A percentile compares a stretch with the other conserved stretches of the same genome.
These are phyloP conservation scores for Medauroidea extradentata DNA, from an alignment of 1,140 invertebrate genomes.

Conservation along the genomic window DNA sequence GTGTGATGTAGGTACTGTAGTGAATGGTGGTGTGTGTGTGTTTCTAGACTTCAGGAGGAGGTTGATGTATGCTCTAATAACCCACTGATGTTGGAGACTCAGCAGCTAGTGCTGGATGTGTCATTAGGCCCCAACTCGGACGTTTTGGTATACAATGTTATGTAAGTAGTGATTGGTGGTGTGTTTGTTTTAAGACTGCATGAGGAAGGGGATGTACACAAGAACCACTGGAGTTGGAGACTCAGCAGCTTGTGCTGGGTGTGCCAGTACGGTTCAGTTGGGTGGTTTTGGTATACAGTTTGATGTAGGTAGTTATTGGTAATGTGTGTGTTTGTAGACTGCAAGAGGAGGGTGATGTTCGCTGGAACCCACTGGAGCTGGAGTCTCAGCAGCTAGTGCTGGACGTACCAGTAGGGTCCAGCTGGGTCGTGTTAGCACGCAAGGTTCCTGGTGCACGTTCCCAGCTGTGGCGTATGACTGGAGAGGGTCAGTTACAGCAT, in stretches of 20 bases:
- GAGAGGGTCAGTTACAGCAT: constrained; percentile 83
- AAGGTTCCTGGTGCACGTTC: constrained; percentile 83
- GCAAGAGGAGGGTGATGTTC: too few species aligned
- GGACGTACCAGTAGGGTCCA: constrained; percentile 63
- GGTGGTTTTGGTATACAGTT: constrained; percentile 76
- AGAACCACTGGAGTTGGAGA: constrained; percentile 53
- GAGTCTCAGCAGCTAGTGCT: constrained; percentile 72
- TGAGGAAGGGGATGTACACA: too few species aligned
- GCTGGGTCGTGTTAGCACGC: constrained; percentile 66
- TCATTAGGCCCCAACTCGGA: too few species aligned
- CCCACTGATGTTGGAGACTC: constrained; percentile 53
- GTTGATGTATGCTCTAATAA: too few species aligned
- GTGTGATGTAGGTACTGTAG: too few species aligned
- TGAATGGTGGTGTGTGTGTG: too few species aligned
- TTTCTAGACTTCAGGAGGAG: too few species aligned
- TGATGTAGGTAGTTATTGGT: too few species aligned
- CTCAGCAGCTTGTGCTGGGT: constrained; percentile 77
- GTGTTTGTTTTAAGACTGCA: too few species aligned
- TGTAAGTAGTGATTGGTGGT: too few species aligned
- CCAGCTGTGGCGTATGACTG: constrained; percentile 94
- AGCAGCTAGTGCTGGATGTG: constrained; percentile 82
- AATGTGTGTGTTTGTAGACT: too few species aligned
- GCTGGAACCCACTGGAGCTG: constrained; percentile 50
- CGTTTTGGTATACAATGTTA: too few species aligned
- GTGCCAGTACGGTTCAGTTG: constrained; percentile 57